Evolutionary conservation across 2,797 vertebrate species (phyloP).

Genomic region (Caiman crocodilus): DNA sequence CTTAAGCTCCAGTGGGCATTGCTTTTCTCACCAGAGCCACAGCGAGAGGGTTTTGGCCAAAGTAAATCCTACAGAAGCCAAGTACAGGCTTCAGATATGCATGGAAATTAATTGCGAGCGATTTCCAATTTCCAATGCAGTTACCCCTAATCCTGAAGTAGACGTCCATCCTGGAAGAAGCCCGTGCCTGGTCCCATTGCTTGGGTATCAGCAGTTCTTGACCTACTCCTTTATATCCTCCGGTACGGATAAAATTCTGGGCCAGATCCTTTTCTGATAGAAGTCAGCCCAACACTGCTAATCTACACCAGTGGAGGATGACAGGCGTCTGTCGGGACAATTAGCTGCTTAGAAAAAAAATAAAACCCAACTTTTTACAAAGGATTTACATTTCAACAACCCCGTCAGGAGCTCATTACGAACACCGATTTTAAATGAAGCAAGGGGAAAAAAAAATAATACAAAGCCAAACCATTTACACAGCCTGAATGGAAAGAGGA

Average conservation of each 20-base stretch:
- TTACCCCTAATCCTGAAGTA: conserved; percentile 63
- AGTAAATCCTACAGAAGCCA: conserved; percentile 58
- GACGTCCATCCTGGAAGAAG: conserved; percentile 74
- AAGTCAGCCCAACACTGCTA: not conserved
- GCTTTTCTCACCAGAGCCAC: conserved; percentile 60
- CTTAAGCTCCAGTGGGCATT: not conserved
- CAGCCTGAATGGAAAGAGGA: conserved; percentile 22
- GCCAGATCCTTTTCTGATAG: conserved; percentile 53
- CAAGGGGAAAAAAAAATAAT: not conserved
- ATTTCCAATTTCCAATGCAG: conserved; percentile 68
- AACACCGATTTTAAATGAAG: not conserved
- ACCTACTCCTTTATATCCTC: conserved; percentile 56
- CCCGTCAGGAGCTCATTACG: conserved; percentile 52
- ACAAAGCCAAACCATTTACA: conserved; percentile 21
- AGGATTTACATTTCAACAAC: conserved; percentile 78
- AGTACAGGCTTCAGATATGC: conserved; percentile 71
- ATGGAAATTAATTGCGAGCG: conserved; percentile 43
- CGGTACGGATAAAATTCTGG: conserved; percentile 58
- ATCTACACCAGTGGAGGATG: conserved; percentile 61
- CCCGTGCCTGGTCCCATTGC: conserved; percentile 57
- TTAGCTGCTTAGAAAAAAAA: conserved; percentile 71
- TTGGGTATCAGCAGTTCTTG: conserved; percentile 68
- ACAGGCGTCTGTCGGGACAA: conserved; percentile 39
- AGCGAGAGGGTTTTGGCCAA: conserved; percentile 70
- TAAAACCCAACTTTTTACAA: conserved; percentile 54